Percentiles rank a stretch among this genome's conserved stretches.
phyloP scores from a whole-genome alignment of 2,797 vertebrate species.

The Coracias cyanogaster region DNA sequence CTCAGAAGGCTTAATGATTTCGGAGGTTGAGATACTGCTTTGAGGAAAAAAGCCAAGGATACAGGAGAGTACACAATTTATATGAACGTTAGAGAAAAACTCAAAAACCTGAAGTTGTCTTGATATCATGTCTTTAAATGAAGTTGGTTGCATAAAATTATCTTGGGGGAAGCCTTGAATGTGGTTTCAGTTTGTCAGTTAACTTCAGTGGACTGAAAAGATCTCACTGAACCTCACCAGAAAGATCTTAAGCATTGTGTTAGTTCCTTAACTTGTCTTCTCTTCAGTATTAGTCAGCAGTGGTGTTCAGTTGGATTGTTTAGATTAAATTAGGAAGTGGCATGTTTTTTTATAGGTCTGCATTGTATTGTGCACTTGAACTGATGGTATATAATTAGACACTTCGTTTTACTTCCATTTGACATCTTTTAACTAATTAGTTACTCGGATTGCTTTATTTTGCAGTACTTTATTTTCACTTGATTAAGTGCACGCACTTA shows the following conservation, averaged over 20 bases:
- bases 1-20: neutral
- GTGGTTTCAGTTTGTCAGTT: neutral
- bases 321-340: conserved; percentile 24
- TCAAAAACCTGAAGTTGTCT: neutral
- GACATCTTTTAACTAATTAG: conserved; percentile 33
- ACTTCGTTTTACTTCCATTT: neutral
- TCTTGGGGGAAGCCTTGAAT: neutral
- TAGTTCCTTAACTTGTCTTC: neutral
- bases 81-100: neutral
- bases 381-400: conserved; percentile 39
- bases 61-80: neutral
- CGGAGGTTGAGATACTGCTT: neutral
- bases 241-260: neutral
- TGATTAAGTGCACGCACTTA: neutral
- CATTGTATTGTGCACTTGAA: conserved; percentile 14
- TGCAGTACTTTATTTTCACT: neutral
- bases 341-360: neutral
- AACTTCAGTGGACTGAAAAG: neutral
- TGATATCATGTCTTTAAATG: neutral
- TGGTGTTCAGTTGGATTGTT: conserved; percentile 12
- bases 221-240: neutral
- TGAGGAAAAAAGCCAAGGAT: neutral
- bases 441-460: conserved; percentile 4
- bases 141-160: neutral
- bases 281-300: neutral